Evolutionary conservation across 2,797 vertebrate genomes (phyloP).

Genomic region (Naso thynnoides): DNA sequence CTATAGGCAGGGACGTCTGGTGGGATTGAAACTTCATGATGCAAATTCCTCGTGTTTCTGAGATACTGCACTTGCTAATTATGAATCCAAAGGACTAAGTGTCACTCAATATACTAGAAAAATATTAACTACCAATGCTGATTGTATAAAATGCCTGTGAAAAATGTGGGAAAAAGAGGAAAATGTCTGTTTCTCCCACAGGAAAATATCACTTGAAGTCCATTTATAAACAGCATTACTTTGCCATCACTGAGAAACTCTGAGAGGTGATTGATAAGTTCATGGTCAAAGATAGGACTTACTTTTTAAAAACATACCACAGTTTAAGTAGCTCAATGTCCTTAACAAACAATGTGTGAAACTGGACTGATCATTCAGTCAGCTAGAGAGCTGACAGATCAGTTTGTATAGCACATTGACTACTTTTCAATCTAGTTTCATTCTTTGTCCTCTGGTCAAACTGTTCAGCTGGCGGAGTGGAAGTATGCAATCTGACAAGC

Average conservation of each 20-base stretch:
- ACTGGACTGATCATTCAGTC: conserved; percentile 49
- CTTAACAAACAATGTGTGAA: conserved; percentile 24
- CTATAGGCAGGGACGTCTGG: conserved; percentile 66
- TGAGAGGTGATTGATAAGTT: neutral
- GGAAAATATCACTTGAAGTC: conserved; percentile 7
- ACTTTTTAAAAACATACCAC: too few relatives aligned
- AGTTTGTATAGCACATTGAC: conserved; percentile 41
- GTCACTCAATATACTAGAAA: conserved; percentile 50
- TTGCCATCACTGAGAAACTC: conserved; percentile 20
- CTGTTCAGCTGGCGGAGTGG: conserved; percentile 57
- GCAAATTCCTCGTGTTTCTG: conserved; percentile 61
- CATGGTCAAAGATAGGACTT: too few relatives aligned
- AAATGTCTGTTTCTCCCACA: neutral
- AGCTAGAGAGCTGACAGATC: conserved; percentile 42
- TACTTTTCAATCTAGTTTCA: conserved; percentile 47
- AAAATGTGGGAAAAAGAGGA: neutral
- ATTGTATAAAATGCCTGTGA: conserved; percentile 38
- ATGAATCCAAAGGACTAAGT: conserved; percentile 59
- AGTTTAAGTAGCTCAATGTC: neutral
- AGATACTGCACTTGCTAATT: conserved; percentile 62
- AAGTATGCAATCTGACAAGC: conserved; percentile 79
- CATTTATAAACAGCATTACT: conserved; percentile 1
- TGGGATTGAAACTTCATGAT: conserved; percentile 54
- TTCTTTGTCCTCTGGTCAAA: conserved; percentile 71
- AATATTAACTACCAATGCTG: neutral